Evolutionary conservation across 1,140 invertebrate genomes (phyloP).

Genomic region (Hylyphantes graminicola): DNA sequence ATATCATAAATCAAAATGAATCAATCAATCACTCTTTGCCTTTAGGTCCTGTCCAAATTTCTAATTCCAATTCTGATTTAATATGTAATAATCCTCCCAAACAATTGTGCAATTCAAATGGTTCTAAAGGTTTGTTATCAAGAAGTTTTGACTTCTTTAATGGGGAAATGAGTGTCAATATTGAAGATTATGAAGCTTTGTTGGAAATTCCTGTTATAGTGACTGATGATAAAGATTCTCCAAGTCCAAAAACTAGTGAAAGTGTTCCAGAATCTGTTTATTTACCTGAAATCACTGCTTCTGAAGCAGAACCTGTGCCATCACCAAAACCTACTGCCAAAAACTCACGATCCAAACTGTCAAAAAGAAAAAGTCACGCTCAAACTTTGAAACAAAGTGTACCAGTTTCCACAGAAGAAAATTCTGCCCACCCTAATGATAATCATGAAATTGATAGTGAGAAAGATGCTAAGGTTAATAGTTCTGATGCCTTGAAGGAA

Average conservation of each 20-base stretch:
- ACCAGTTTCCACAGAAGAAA: too few relatives aligned
- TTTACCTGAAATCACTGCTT: not conserved
- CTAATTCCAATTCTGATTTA: too few relatives aligned
- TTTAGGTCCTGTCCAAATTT: too few relatives aligned
- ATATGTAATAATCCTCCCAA: too few relatives aligned
- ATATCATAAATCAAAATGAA: too few relatives aligned
- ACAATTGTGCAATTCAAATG: too few relatives aligned
- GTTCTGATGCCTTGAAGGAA: too few relatives aligned
- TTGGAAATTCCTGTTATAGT: constrained; percentile 34
- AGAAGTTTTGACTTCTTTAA: not conserved
- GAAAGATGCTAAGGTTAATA: too few relatives aligned
- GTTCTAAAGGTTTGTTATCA: not conserved
- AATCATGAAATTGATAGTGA: too few relatives aligned
- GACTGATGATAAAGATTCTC: constrained; percentile 30
- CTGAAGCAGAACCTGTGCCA: not conserved
- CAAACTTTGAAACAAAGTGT: constrained; percentile 3
- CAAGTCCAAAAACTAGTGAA: not conserved
- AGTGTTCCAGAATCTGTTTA: not conserved
- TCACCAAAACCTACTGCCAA: not conserved
- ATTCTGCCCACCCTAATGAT: too few relatives aligned
- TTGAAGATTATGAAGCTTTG: constrained; percentile 18
- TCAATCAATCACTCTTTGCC: too few relatives aligned
- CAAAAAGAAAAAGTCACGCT: constrained; percentile 1
- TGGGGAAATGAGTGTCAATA: constrained; percentile 11
- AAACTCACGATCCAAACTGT: not conserved